Evolutionary conservation across 2,888 invertebrate species (phyloP), one percentile per base, ranked within the genome.

Genomic region (Coenonympha glycerion): DNA sequence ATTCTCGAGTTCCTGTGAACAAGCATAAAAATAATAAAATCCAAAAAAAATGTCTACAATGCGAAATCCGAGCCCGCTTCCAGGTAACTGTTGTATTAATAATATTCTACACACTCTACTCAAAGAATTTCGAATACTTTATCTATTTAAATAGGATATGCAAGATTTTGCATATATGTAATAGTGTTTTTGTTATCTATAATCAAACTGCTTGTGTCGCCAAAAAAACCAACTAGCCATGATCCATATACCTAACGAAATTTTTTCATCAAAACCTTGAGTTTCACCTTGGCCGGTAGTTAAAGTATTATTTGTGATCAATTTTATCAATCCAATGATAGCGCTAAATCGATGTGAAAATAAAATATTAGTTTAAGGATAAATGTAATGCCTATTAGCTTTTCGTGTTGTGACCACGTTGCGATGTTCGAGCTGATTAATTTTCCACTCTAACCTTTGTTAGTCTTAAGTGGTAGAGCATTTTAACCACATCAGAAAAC

Each of bases 21-120:
- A 53, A 22, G 52, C 53, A 48, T 46, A 57, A 61, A 64, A 59
- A 61, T 21, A 37, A 58, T 37, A 53, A 62, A 53, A 57, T 49
- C 42, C 31, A 49, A 66, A 66, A 68, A n/a, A 64, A 64, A 53
- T 64, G 18, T 42, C 16, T 55, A 64, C 3, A 18, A 67, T 69
- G 41, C 49, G 42, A 33, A 58, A 55, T 41, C 52, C 53, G 1
- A 49, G 34, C 21, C 44, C 52, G 3, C 24, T 49, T 1, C n/a
- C 56, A 46, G 52, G 54, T 57, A 28, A 9, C 6, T n/a, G n/a
- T n/a, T n/a, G n/a, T n/a, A n/a, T n/a, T n/a, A n/a, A n/a, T n/a
- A n/a, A n/a, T n/a, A n/a, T n/a, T n/a, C n/a, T n/a, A n/a, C n/a
- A n/a, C n/a, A n/a, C n/a, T n/a, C n/a, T n/a, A n/a, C n/a, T n/a